Base-by-base conservation (phyloP, 2,888 invertebrate species). In the Drosophila barbarae region DNA sequence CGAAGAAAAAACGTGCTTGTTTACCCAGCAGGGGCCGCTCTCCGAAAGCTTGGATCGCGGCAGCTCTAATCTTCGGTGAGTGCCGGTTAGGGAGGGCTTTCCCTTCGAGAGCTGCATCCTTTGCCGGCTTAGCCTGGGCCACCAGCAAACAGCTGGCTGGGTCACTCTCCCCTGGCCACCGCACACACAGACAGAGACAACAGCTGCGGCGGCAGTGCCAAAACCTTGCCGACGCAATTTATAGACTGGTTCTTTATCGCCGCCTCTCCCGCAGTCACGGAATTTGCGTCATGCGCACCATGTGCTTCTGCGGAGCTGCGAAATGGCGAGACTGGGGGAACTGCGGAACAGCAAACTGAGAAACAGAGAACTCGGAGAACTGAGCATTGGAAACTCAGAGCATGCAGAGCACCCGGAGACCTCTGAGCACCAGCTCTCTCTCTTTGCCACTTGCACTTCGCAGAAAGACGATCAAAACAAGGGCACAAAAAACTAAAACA, bases 211-310 rank as follows among this genome's bases (percentile, higher is more conserved):
- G 13, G 23, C 41, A 23, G 13, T 21, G 30, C 47, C 35, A 35
- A 68, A 55, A 57, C 58, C 32, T 57, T 59, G 59, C 28, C 59
- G 18, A 69, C 69, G 46, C 54, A 70, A 66, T 70, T 69, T 46
- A 70, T 64, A 68, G 49, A 66, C 71, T 71, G 52, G 47, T 71
- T 67, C 71, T 61, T 67, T 67, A 67, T 61, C 63, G 58, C 26
- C 1, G 41, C 39, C 38, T 63, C 30, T 42, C 28, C 36, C 28
- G 47, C 69, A 34, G 9, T 28, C 32, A 10, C 38, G 21, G 66
- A 63, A 60, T 67, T 55, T 76, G 68, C 67, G 86, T 79, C 88
- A 84, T 87, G 87, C 86, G 87, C 86, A 81, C 87, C 88, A 87
- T 88, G 88, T 87, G 88, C 85, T 86, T 78, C 60, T 60, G 52